Evolutionary conservation across 2,888 invertebrate genomes (phyloP).

Genomic region (Conchocele bisecta): DNA sequence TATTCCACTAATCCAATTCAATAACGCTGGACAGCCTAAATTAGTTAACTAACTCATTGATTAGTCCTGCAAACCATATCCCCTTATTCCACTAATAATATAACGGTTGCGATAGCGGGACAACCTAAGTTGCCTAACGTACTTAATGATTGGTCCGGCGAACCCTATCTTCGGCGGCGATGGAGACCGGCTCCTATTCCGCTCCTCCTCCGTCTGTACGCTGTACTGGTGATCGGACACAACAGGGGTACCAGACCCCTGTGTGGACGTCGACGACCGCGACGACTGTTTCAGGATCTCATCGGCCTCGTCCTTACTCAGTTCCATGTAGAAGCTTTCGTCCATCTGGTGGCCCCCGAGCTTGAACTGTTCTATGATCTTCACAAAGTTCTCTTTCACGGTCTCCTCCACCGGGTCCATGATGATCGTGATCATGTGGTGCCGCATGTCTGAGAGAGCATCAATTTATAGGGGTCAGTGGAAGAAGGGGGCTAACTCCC

Average conservation of each 20-base stretch:
- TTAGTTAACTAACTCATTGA: too few species aligned
- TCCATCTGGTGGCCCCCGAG: conserved; percentile 50
- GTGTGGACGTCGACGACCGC: conserved; percentile 7
- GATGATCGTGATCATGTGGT: conserved; percentile 69
- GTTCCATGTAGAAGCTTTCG: conserved; percentile 53
- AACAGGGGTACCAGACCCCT: neutral
- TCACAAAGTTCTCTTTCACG: conserved; percentile 37
- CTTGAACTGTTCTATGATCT: conserved; percentile 52
- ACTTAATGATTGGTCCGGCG: conserved; percentile 70
- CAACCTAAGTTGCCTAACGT: conserved; percentile 18
- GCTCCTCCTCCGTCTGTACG: conserved; percentile 33
- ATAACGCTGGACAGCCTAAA: too few species aligned
- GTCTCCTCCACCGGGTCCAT: conserved; percentile 43
- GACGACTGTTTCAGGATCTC: conserved; percentile 46
- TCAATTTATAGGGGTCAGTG: too few species aligned
- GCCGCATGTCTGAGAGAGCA: conserved; percentile 67
- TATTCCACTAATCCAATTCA: too few species aligned
- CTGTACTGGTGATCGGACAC: conserved; percentile 33
- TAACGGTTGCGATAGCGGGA: too few species aligned
- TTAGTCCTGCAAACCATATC: too few species aligned
- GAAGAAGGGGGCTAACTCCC: too few species aligned
- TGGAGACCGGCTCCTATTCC: conserved; percentile 46
- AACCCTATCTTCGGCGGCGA: conserved; percentile 72
- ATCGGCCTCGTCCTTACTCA: conserved; percentile 47
- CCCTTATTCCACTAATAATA: too few species aligned